Evolutionary conservation across 1,140 invertebrate species (phyloP).

Genomic region (Patella vulgata): DNA sequence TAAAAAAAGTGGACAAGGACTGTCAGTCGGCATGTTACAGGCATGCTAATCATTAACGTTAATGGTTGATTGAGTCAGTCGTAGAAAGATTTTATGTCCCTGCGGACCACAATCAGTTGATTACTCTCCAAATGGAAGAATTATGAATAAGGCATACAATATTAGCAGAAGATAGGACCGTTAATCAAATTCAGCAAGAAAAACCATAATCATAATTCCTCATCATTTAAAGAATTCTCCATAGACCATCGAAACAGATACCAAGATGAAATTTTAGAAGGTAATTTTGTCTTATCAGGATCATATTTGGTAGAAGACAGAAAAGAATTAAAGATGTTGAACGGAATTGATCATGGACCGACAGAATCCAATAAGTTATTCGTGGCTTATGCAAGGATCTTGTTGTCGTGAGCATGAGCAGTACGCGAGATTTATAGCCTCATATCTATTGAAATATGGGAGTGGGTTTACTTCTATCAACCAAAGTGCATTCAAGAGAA

Average conservation of each 20-base stretch:
- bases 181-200: constrained; percentile 26
- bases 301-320: constrained; percentile 11
- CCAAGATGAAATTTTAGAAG: constrained; percentile 15
- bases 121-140: constrained; percentile 18
- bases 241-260: not conserved
- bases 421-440: too few species aligned
- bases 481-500: too few species aligned
- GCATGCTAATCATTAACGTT: too few species aligned
- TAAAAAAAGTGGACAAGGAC: too few species aligned
- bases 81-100: constrained; percentile 8
- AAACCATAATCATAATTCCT: constrained; percentile 29
- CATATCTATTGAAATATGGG: too few species aligned
- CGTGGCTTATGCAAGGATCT: too few species aligned
- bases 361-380: too few species aligned
- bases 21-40: too few species aligned
- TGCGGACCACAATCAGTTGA: constrained; percentile 22
- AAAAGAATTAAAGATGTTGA: constrained; percentile 1
- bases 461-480: too few species aligned
- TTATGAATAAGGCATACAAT: constrained; percentile 25
- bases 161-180: constrained; percentile 21
- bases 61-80: too few species aligned
- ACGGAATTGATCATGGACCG: too few species aligned
- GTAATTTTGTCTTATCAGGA: constrained; percentile 20
- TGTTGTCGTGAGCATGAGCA: too few species aligned
- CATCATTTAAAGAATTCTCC: constrained; percentile 8